Evolutionary conservation across 2,888 invertebrate genomes (phyloP).

Genomic region (Dolichopus griseipennis): DNA sequence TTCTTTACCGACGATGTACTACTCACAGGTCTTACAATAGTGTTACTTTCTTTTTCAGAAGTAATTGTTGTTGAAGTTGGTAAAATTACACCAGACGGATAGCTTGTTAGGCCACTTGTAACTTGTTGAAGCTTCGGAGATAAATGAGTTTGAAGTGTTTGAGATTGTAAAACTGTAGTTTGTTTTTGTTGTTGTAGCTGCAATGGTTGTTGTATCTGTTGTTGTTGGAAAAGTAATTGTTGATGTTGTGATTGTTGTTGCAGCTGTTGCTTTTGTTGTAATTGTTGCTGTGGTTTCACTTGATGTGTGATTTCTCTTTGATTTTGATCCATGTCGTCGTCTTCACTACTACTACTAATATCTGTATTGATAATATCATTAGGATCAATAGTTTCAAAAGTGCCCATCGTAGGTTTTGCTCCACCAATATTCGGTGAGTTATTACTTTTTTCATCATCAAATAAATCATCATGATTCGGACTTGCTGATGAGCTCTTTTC

Average conservation of each 20-base stretch:
- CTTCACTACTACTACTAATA: conserved; percentile 32
- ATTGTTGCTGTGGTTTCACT: conserved; percentile 21
- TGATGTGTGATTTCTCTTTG: background rate
- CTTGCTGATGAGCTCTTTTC: conserved; percentile 27
- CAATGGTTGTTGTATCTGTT: conserved; percentile 17
- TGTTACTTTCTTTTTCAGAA: conserved; percentile 20
- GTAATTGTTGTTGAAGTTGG: background rate
- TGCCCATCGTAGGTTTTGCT: conserved; percentile 11
- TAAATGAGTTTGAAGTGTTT: conserved; percentile 30
- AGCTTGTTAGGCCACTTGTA: background rate
- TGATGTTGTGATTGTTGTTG: conserved; percentile 8
- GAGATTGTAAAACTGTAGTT: conserved; percentile 25
- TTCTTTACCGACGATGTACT: conserved; percentile 25
- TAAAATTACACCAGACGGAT: too few relatives aligned
- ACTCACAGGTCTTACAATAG: conserved; percentile 22
- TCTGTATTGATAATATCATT: conserved; percentile 21
- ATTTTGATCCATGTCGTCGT: conserved; percentile 21
- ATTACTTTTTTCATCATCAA: conserved; percentile 12
- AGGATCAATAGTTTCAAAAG: conserved; percentile 14
- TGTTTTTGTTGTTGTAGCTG: conserved; percentile 18
- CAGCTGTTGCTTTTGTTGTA: conserved; percentile 9
- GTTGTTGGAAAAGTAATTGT: conserved; percentile 10
- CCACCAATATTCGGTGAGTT: background rate
- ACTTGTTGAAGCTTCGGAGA: conserved; percentile 14
- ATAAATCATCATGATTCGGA: conserved; percentile 19